Base-by-base conservation (phyloP, 2,113 vertebrate genomes). In the Aphyosemion australe region DNA sequence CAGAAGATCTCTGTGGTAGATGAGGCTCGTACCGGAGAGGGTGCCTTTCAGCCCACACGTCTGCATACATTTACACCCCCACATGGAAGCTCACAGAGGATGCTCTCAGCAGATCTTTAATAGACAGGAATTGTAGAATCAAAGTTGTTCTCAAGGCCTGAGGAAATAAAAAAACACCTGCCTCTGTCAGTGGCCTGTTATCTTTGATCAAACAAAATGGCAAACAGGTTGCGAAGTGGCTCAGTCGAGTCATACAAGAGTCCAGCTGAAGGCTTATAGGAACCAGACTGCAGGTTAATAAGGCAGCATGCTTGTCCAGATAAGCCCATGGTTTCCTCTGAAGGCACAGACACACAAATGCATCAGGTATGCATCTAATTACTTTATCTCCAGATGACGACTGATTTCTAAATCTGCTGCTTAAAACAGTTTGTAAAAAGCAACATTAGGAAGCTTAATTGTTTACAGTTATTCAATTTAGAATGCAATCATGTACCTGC, bases 141-240 rank as follows among this genome's bases (percentile, higher is more conserved):
- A 82, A 86, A 83, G 69, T 57, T 45, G n/a, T 73, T 69, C 75
- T 34, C 4, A 60, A 56, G 50, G 67, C 51, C 16, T 65, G 37
- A 53, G 31, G 56, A 62, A 74, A 58, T 48, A 26, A 6, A 1
- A 37, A 37, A 37, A 37, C 6, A 53, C 31, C 73, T 77, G 55
- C 39, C 46, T 62, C 18, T 0, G 39, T 57, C 9, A 49, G 34
- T 20, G 6, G 9, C 60, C 43, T 37, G 47, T 78, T 75, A 72
- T 78, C 77, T 80, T 69, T 79, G 56, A 80, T 83, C 60, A 53
- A 60, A 64, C 0, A 8, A 53, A 65, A 49, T 69, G 53, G 61
- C 58, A 51, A 21, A 18, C 19, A 49, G 56, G 48, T 77, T 15
- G 12, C 57, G 54, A 20, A 78, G 69, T 65, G 45, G 41, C 19